Evolutionary conservation across 2,888 invertebrate genomes (phyloP).

Genomic region (Drosophila lacicola): DNA sequence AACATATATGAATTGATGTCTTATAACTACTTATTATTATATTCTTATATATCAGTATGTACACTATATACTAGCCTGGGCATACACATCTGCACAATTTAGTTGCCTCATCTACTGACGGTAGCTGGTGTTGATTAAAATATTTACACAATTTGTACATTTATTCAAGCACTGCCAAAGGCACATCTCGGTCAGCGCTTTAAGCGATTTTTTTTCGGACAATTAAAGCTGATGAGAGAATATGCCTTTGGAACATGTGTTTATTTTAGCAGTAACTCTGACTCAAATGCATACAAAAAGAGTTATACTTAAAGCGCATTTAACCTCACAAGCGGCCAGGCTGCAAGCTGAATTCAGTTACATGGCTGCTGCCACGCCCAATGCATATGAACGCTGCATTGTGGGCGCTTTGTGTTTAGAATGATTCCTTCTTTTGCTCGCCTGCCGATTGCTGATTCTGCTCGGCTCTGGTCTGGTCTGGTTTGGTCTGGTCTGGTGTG

Average conservation of each 20-base stretch:
- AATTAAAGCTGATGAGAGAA: neutral
- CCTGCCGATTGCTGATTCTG: conserved; percentile 55
- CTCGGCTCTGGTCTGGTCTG: conserved; percentile 13
- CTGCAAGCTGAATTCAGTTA: neutral
- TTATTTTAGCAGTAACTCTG: neutral
- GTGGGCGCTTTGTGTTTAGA: conserved; percentile 43
- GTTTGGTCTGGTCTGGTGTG: conserved; percentile 43
- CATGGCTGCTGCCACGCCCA: conserved; percentile 6
- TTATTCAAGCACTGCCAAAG: neutral
- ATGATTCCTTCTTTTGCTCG: conserved; percentile 35
- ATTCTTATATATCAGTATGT: too few species aligned
- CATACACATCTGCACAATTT: too few species aligned
- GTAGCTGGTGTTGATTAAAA: too few species aligned
- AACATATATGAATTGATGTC: too few species aligned
- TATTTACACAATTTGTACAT: neutral
- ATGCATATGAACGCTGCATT: conserved; percentile 20
- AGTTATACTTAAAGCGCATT: conserved; percentile 53
- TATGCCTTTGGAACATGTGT: neutral
- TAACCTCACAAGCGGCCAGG: conserved; percentile 15
- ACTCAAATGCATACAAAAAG: neutral
- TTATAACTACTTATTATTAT: too few species aligned
- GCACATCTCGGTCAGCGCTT: neutral
- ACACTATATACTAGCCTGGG: too few species aligned
- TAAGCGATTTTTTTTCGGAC: neutral
- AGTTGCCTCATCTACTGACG: too few species aligned